Percentiles rank a stretch among this genome's conserved stretches.
These are phyloP conservation scores for Ooceraea biroi DNA, from an alignment of 1,140 invertebrate genomes.

Conservation along the genomic window DNA sequence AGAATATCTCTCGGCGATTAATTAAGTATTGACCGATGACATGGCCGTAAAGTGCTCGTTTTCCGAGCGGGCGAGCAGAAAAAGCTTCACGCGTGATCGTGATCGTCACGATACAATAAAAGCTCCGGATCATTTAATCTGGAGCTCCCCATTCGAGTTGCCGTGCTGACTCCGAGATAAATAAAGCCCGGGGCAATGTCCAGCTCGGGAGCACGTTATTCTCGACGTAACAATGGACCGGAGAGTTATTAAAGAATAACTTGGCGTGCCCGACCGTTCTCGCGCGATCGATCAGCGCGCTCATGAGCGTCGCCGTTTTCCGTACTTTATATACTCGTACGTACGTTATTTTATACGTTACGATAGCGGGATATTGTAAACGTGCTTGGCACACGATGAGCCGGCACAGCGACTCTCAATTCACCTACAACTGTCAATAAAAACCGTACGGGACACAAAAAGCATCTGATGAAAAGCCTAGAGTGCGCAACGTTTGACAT, in stretches of 20 bases:
- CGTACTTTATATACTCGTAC: conserved; percentile 1
- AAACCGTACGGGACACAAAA: not conserved
- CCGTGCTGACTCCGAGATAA: not conserved
- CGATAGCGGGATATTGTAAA: conserved; percentile 39
- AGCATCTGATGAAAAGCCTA: too few species aligned
- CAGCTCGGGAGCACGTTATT: conserved; percentile 11
- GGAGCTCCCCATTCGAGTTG: not conserved
- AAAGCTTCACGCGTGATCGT: conserved; percentile 5
- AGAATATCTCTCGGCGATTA: conserved; percentile 32
- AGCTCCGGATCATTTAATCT: conserved; percentile 16
- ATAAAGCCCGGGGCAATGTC: conserved; percentile 12
- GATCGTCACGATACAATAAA: not conserved
- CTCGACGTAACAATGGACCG: not conserved
- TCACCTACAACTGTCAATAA: conserved; percentile 43
- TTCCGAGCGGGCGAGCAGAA: conserved; percentile 41
- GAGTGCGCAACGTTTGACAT: not conserved
- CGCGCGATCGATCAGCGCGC: conserved; percentile 21
- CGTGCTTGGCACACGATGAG: conserved; percentile 13
- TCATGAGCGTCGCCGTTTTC: conserved; percentile 3
- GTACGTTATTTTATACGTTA: not conserved
- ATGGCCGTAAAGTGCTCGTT: conserved; percentile 30
- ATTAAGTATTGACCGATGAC: conserved; percentile 29
- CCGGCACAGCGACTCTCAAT: not conserved
- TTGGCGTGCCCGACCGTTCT: conserved; percentile 6
- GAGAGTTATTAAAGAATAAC: conserved; percentile 55